Evolutionary conservation across 2,888 invertebrate genomes (phyloP).

Genomic region (Eilema griseolum): DNA sequence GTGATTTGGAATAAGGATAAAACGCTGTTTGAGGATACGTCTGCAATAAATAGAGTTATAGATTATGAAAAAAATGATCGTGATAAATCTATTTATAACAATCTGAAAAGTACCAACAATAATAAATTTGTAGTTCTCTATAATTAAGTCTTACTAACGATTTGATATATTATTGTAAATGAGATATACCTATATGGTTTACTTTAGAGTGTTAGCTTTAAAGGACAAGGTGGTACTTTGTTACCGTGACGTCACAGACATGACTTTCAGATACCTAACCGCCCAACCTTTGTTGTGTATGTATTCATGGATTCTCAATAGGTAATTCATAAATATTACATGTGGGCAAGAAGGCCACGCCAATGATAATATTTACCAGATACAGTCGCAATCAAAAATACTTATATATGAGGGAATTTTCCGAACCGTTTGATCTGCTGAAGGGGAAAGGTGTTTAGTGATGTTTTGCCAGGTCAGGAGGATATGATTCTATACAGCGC

Average conservation of each 20-base stretch:
- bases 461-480: neutral
- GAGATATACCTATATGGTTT: neutral
- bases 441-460: neutral
- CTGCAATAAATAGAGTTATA: too few relatives aligned
- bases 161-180: too few relatives aligned
- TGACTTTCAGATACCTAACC: neutral
- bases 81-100: too few relatives aligned
- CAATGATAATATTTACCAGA: neutral
- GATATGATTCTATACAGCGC: too few relatives aligned
- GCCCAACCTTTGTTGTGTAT: constrained; percentile 1
- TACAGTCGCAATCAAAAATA: neutral
- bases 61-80: too few relatives aligned
- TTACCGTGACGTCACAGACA: neutral
- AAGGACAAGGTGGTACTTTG: neutral
- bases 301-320: neutral
- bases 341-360: neutral
- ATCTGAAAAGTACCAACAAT: too few relatives aligned
- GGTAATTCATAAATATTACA: neutral
- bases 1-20: too few relatives aligned
- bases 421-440: neutral
- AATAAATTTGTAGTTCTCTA: too few relatives aligned
- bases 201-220: neutral
- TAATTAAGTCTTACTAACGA: too few relatives aligned
- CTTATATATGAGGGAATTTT: neutral
- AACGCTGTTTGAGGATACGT: too few relatives aligned